Percentiles rank a stretch among this genome's conserved stretches.
These are phyloP conservation scores for Catonia carolina DNA, from an alignment of 2,888 invertebrate species.

Conservation along the genomic window DNA sequence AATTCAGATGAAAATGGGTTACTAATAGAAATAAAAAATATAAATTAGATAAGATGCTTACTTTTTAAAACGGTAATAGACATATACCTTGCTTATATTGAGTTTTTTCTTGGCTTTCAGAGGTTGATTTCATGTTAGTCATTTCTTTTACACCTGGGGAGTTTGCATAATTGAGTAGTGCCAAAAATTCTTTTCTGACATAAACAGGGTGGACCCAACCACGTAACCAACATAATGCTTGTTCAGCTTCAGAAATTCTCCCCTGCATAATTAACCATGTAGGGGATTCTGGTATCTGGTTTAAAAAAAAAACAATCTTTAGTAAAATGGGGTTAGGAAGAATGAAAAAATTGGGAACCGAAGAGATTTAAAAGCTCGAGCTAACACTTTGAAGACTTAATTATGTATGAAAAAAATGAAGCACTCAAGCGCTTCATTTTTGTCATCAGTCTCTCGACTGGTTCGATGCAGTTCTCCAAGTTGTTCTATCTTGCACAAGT, in stretches of 20 bases:
- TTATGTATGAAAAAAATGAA: too few relatives aligned
- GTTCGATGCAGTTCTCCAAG: too few relatives aligned
- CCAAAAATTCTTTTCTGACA: slow-evolving; percentile 47
- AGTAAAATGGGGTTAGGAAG: background rate
- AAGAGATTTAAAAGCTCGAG: background rate
- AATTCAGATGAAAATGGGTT: too few relatives aligned
- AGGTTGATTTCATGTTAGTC: background rate
- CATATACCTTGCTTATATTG: too few relatives aligned
- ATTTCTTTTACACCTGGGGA: background rate
- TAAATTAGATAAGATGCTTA: background rate
- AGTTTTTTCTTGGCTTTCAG: too few relatives aligned
- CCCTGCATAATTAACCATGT: slow-evolving; percentile 53
- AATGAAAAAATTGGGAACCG: background rate
- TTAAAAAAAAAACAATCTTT: slow-evolving; percentile 17
- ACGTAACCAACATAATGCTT: slow-evolving; percentile 48
- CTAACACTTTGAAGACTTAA: background rate
- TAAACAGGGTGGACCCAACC: slow-evolving; percentile 49
- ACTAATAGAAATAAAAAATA: too few relatives aligned
- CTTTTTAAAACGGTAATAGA: background rate
- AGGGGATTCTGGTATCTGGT: slow-evolving; percentile 54
- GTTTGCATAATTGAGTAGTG: slow-evolving; percentile 37
- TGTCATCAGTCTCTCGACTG: too few relatives aligned
- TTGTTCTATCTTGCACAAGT: too few relatives aligned
- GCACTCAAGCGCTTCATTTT: too few relatives aligned
- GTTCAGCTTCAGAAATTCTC: slow-evolving; percentile 48